Conservation (phyloP, 2,113 vertebrate species). For the Panthera tigris region DNA sequence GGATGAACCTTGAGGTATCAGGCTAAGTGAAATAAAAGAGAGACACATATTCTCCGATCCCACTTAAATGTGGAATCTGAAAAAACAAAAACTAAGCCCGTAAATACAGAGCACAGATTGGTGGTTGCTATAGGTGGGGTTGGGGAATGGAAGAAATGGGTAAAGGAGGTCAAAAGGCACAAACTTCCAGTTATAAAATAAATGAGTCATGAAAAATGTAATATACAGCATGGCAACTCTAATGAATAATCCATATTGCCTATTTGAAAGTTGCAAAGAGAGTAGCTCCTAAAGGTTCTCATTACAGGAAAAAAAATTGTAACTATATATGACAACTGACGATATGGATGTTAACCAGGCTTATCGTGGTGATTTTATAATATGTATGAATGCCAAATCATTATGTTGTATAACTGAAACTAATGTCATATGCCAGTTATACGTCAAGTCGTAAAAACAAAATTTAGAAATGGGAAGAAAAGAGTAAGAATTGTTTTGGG, state of each 20-base stretch:
- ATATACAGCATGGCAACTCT: not conserved
- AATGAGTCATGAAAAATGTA: not conserved
- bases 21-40: not conserved
- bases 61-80: not conserved
- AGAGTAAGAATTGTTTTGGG: not conserved
- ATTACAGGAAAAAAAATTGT: not conserved
- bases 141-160: not conserved
- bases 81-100: not conserved
- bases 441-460: not conserved
- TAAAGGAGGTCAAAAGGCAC: not conserved
- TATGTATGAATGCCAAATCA: not conserved
- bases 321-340: not conserved
- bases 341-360: not conserved
- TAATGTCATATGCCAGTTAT: not conserved
- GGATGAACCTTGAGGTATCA: not conserved
- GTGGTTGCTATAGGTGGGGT: not conserved
- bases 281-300: not conserved
- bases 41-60: not conserved
- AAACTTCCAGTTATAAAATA: not conserved
- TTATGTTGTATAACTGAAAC: not conserved
- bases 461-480: not conserved
- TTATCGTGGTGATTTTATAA: not conserved
- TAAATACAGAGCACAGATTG: not conserved
- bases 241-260: not conserved
- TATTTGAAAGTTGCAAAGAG: not conserved